Percentiles rank a stretch among this genome's conserved stretches.
These are phyloP conservation scores for Anthopleura sola DNA, from an alignment of 64 coral and sea anemone species.

Conservation along the genomic window DNA sequence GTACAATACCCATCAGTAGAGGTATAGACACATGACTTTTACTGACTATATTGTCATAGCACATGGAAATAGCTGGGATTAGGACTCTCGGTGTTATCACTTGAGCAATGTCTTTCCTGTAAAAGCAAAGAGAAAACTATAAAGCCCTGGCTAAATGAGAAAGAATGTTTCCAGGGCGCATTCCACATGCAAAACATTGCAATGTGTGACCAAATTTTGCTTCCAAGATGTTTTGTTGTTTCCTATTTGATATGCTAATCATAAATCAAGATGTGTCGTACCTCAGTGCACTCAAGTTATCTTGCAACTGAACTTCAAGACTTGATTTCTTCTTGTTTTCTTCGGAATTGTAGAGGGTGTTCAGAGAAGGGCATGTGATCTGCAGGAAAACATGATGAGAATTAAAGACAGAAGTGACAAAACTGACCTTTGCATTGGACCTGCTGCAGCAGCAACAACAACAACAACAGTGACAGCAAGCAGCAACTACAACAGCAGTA, in stretches of 20 bases:
- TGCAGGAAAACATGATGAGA: neutral
- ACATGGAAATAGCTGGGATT: conserved; percentile 66
- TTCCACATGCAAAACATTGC: too few species aligned
- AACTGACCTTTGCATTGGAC: neutral
- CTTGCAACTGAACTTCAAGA: conserved; percentile 36
- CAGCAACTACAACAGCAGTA: neutral
- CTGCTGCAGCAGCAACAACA: neutral
- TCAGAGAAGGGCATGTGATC: conserved; percentile 17
- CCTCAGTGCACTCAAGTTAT: conserved; percentile 35
- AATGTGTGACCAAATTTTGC: too few species aligned
- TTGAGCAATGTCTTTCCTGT: conserved; percentile 64
- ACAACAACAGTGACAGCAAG: neutral
- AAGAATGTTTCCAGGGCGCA: too few species aligned
- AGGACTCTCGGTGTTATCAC: conserved; percentile 64
- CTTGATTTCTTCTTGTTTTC: conserved; percentile 33
- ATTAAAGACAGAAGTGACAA: neutral
- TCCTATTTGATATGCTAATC: too few species aligned
- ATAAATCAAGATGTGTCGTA: neutral
- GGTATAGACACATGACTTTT: conserved; percentile 20
- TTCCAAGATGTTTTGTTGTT: too few species aligned
- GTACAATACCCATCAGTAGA: conserved; percentile 51
- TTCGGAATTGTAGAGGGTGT: neutral
- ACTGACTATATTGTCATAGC: conserved; percentile 49
- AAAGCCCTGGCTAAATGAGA: neutral
- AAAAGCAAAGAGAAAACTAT: neutral